Evolutionary conservation across 2,888 invertebrate genomes (phyloP).

Genomic region (Eilema sororculum): DNA sequence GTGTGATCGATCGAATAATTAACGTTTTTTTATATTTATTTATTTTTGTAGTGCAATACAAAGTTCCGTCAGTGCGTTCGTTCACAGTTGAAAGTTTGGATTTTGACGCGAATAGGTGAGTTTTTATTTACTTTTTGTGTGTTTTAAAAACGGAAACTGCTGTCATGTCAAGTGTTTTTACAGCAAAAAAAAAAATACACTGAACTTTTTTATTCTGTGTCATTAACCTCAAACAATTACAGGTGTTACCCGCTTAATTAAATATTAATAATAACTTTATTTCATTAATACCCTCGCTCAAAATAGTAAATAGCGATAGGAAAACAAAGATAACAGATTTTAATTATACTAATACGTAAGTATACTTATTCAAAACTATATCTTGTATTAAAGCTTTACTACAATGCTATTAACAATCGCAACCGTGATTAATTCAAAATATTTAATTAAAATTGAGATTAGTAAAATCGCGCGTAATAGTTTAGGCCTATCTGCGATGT

Average conservation of each 20-base stretch:
- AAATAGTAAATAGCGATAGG: not conserved
- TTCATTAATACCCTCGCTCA: constrained; percentile 34
- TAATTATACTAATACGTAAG: not conserved
- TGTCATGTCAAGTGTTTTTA: constrained; percentile 17
- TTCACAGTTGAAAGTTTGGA: constrained; percentile 70
- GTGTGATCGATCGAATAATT: constrained; percentile 70
- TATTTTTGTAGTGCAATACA: constrained; percentile 61
- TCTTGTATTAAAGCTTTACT: not conserved
- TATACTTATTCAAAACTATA: not conserved
- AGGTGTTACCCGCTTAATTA: constrained; percentile 11
- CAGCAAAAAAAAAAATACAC: constrained; percentile 14
- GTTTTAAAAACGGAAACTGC: constrained; percentile 2
- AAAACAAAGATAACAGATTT: constrained; percentile 20
- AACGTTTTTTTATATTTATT: constrained; percentile 45
- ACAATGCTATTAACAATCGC: not conserved
- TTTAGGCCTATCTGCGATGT: constrained; percentile 54
- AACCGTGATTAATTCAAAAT: not conserved
- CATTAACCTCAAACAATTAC: constrained; percentile 23
- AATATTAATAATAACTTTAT: constrained; percentile 21
- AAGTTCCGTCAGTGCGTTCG: constrained; percentile 66
- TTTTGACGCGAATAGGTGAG: constrained; percentile 76
- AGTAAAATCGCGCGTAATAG: constrained; percentile 30
- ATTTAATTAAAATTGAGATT: not conserved
- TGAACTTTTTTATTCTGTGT: constrained; percentile 25
- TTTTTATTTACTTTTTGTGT: constrained; percentile 38